Base-by-base conservation (phyloP, 2,113 vertebrate genomes). In the Tetrao urogallus region DNA sequence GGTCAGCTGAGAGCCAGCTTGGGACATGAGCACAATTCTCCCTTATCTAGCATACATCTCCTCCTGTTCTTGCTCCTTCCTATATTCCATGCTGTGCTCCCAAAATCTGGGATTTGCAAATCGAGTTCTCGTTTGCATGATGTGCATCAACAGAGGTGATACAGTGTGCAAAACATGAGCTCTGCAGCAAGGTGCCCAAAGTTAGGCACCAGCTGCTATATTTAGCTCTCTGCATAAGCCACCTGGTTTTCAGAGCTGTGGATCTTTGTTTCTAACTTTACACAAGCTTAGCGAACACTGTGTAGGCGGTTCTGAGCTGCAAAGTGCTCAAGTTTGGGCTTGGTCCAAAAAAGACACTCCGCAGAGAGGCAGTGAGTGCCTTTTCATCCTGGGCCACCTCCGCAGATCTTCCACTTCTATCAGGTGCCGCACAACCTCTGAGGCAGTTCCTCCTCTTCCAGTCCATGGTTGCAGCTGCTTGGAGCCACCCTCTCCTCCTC, bases 131-230 rank as follows among this genome's bases (percentile, higher is more conserved):
- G 71, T 94, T 64, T 48, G 82, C 47, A 40, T 28, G 54, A 40
- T n/a, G 14, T 50, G 6, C 20, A 32, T 5, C 20, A 85, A 76
- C 15, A 72, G 60, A 77, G 22, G 27, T 45, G 66, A n/a, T 3
- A 28, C 42, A 50, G n/a, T 0, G 0, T 1, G 0, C 6, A 1
- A 8, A 8, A 50, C 1, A 2, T 16, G 45, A 92, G 42, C 10
- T 77, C 57, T 6, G 4, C 48, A 79, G 2, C 42, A 28, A 54
- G 19, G 67, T 58, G 72, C 32, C 48, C 9, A 5, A 27, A 73
- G 22, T 6, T 64, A 77, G 78, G 34, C 38, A 21, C 21, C 48
- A 50, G 14, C 18, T 0, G 5, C 56, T 82, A 36, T 67, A 74
- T 88, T 80, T 83, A 88, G 57, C 36, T 4, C 0, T 27, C 81